A percentile compares a stretch with the other conserved stretches of the same genome.
These are phyloP conservation scores for Piprites chloris DNA, from an alignment of 2,113 vertebrate species.

Conservation along the genomic window DNA sequence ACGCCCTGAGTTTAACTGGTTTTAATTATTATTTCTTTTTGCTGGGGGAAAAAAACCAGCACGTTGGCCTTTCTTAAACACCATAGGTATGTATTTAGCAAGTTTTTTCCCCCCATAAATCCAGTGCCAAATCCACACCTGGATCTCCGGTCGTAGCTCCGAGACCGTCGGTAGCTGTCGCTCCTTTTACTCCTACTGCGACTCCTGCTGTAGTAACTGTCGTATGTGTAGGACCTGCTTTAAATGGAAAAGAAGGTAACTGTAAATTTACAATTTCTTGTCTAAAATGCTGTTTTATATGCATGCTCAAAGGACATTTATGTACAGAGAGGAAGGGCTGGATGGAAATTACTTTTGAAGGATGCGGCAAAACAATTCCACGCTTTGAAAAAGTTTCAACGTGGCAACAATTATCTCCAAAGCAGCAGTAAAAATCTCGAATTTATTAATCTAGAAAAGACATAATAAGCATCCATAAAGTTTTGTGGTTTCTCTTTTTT, in stretches of 20 bases:
- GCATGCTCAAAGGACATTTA: neutral
- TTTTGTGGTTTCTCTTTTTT: neutral
- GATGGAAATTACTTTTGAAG: neutral
- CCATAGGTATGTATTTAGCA: neutral
- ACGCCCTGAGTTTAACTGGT: neutral
- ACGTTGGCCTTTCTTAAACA: neutral
- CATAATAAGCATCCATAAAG: neutral
- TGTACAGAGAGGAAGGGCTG: neutral
- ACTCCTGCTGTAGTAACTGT: slow-evolving; percentile 90
- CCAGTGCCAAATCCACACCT: slow-evolving; percentile 66
- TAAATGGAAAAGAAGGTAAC: neutral
- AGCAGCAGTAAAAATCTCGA: neutral
- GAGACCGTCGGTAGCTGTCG: slow-evolving; percentile 78
- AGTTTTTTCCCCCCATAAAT: neutral
- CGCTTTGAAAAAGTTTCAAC: neutral
- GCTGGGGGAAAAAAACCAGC: neutral
- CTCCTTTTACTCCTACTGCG: slow-evolving; percentile 82
- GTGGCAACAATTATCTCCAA: neutral
- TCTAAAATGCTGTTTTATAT: neutral
- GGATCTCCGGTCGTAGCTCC: slow-evolving; percentile 83
- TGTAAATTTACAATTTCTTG: neutral
- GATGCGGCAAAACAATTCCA: neutral
- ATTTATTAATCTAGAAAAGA: neutral
- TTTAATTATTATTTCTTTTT: neutral
- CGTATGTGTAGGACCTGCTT: slow-evolving; percentile 87